Evolutionary conservation across 2,797 vertebrate species (phyloP).

Genomic region (Halcyon badia): DNA sequence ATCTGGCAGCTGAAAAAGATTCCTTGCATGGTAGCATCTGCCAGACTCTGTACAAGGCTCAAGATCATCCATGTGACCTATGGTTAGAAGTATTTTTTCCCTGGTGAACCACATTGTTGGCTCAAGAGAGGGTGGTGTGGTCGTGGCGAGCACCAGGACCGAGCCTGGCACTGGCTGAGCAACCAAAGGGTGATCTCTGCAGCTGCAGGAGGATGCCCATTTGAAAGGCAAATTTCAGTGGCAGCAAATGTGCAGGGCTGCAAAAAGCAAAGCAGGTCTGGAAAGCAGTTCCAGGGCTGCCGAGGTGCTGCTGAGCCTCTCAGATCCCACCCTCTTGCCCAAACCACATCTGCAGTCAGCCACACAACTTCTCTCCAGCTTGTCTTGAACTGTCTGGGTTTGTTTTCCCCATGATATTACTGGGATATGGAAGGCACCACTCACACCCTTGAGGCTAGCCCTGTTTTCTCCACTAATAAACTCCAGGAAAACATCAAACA

Average conservation of each 20-base stretch:
- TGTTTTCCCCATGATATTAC: accelerated
- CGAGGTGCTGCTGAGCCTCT: accelerated
- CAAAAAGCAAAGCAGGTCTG: background rate
- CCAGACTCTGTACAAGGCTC: background rate
- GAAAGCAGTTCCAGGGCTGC: background rate
- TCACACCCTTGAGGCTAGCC: background rate
- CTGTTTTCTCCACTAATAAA: background rate
- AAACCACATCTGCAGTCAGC: accelerated
- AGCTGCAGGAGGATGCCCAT: background rate
- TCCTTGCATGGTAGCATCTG: background rate
- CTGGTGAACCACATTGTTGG: accelerated
- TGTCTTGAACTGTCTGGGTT: background rate
- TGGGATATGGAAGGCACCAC: background rate
- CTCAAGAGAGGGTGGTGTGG: background rate
- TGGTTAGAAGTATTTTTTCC: background rate
- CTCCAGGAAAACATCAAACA: background rate
- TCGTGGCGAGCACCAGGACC: accelerated
- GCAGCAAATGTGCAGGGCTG: background rate
- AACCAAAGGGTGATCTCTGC: background rate
- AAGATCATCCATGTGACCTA: background rate
- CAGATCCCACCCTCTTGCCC: background rate
- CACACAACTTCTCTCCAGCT: background rate
- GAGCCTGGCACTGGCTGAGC: background rate
- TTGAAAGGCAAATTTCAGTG: background rate
- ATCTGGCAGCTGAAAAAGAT: background rate